Percentiles rank a stretch among this genome's conserved stretches.
phyloP scores from a whole-genome alignment of 2,797 vertebrate species.

The Monodelphis domestica region DNA sequence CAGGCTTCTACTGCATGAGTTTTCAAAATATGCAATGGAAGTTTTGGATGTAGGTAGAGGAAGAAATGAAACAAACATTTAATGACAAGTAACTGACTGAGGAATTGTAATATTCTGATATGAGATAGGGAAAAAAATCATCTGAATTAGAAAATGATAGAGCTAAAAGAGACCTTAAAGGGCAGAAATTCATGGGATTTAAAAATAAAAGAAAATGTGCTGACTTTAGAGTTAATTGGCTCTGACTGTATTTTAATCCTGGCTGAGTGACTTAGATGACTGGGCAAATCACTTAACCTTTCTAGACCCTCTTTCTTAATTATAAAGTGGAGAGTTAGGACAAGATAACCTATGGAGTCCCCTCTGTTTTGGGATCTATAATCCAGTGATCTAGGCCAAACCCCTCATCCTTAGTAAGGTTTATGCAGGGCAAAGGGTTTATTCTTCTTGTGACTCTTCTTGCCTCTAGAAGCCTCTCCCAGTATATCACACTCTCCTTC shows the following conservation, averaged over 20 bases:
- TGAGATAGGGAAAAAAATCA: not conserved
- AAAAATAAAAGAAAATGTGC: not conserved
- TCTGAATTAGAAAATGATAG: not conserved
- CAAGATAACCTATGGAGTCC: not conserved
- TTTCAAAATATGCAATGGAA: not conserved
- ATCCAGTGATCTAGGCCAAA: not conserved
- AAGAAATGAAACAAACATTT: not conserved
- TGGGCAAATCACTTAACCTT: not conserved
- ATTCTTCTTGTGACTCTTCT: too few relatives aligned
- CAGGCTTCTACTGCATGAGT: fast-evolving
- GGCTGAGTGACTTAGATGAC: not conserved
- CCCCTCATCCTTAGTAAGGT: not conserved
- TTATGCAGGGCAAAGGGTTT: too few relatives aligned
- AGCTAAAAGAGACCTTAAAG: not conserved
- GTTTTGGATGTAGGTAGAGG: not conserved
- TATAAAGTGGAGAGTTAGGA: not conserved
- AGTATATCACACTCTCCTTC: too few relatives aligned
- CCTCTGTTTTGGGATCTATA: not conserved
- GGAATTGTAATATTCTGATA: not conserved
- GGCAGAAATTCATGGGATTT: not conserved
- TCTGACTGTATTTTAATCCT: not conserved
- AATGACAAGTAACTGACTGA: not conserved
- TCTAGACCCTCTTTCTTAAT: not conserved
- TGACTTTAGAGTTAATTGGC: not conserved
- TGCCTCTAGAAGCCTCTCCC: too few relatives aligned